Base-by-base conservation (phyloP, 35 echinoderm and acorn worm genomes). In the Chiridota heheva region DNA sequence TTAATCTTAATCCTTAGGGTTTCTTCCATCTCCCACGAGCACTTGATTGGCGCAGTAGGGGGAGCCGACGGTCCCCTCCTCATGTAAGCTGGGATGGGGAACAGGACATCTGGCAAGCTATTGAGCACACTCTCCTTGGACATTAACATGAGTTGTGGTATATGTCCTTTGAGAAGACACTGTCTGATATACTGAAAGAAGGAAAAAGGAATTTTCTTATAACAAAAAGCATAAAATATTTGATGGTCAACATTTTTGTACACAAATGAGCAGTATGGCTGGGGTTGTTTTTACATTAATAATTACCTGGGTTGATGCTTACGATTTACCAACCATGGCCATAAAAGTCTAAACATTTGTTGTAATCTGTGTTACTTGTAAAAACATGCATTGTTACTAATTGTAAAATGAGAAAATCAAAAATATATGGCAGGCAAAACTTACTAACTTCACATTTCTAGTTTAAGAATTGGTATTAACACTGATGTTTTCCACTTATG, bases 71-170 rank as follows among this genome's bases (percentile, higher is more conserved):
- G 85, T 26, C 72, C 79, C 18, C 95, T 76, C 51, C 95, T 76
- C 88, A 91, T 91, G 73, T 98, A 98, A 55, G 95, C 83, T 4
- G 95, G 95, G 28, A 98, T 78, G 7, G 81, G 84, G 39, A 98
- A 87, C 3, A 75, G 57, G 28, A 91, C 85, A 20, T 91, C 78
- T 25, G 95, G 95, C 35, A 98, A 76, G 64, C 95, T 92, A 62
- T 88, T 92, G 3, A 98, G 89, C 36, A 98, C 83, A 43, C 83
- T 92, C 15, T 98, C 95, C 62, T 88, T 91, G 25, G 95, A 91
- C 95, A 98, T 98, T 41, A 98, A 60, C 89, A 98, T 91, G 25
- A 98, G 61, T 40, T 98, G 82, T n/a, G 95, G 95, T 33, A 51
- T 80, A 35, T 98, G 81, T 29, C 82, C 67, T 34, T 91, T 87